Base-by-base conservation (phyloP, 92 coral and sea anemone genomes). In the Virgularia gustaviana region DNA sequence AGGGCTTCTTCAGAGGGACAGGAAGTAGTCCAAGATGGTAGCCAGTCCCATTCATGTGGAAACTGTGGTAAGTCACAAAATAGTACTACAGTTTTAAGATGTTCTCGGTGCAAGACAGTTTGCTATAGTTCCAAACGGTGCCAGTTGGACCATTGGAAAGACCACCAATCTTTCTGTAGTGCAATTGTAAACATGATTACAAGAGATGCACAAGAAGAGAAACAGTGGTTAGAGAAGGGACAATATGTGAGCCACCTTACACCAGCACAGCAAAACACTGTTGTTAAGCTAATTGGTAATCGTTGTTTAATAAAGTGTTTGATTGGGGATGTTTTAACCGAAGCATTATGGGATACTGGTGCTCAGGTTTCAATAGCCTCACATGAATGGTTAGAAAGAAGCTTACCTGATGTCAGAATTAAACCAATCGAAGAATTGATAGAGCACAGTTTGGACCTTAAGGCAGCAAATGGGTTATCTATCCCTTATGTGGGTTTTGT, bases 1-100 rank as follows among this genome's bases (percentile, higher is more conserved):
- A 28, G 70, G 44, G 36, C 44, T 62, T 49, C 49, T 62, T 36
- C 47, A 9, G 70, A 62, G 49, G 70, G 70, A 62, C 70, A 62
- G 43, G 70, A 32, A 62, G 70, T 36, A 62, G 45, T 39, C 45
- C 45, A 39, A 39, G 45, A 39, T 39, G 45, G 9, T 7, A 39
- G 15, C 15, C 8, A 39, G 45, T 39, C 45, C 45, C 45, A 39
- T 15, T 39, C 45, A 15, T 39, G 45, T 39, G 45, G 45, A 62
- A 33, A 62, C 47, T 62, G 70, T 62, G 70, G 70, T 36, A 62
- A 62, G 70, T 32, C 43, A 36, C 70, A 32, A 24, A 32, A 62
- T 22, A 20, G 70, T 62, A 62, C 70, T 33, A 62, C 29, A 19
- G 36, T 36, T 12, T 28, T 32, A 11, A 62, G 70, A 36, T 62